These are phyloP conservation scores for Sturnus vulgaris DNA, from an alignment of 2,113 vertebrate species.

Conservation along the genomic window DNA sequence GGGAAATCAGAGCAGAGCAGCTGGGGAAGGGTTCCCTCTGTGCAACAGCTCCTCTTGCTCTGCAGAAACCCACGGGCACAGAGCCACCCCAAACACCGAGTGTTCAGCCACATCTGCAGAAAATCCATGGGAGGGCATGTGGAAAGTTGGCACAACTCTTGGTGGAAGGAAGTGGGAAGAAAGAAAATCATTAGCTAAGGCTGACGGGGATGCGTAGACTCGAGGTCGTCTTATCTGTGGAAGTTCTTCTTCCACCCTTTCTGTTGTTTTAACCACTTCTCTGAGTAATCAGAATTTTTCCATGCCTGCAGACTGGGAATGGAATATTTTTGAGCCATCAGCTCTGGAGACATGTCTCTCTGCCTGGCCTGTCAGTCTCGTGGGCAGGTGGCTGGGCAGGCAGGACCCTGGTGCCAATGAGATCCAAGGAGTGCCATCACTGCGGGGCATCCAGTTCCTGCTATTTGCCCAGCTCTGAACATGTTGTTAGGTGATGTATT, in stretches of 20 bases:
- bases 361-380: background rate
- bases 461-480: background rate
- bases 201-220: background rate
- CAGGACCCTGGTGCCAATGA: accelerated
- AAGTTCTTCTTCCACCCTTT: constrained; percentile 27
- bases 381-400: background rate
- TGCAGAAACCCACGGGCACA: constrained; percentile 2
- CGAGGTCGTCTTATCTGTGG: constrained; percentile 31
- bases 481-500: background rate
- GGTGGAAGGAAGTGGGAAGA: constrained; percentile 51
- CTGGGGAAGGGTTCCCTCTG: background rate
- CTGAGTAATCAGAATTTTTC: background rate
- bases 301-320: background rate
- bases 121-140: constrained; percentile 38
- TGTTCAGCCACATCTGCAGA: constrained; percentile 36
- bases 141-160: constrained; percentile 41
- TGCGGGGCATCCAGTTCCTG: background rate
- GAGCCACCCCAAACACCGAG: constrained; percentile 22
- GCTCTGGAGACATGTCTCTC: background rate
- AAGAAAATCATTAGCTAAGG: constrained; percentile 42
- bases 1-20: background rate
- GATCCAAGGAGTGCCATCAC: background rate
- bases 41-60: background rate
- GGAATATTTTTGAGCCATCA: background rate
- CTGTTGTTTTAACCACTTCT: constrained; percentile 35